Conservation (phyloP, 2,888 invertebrate species). For the Mythimna lalbum region DNA sequence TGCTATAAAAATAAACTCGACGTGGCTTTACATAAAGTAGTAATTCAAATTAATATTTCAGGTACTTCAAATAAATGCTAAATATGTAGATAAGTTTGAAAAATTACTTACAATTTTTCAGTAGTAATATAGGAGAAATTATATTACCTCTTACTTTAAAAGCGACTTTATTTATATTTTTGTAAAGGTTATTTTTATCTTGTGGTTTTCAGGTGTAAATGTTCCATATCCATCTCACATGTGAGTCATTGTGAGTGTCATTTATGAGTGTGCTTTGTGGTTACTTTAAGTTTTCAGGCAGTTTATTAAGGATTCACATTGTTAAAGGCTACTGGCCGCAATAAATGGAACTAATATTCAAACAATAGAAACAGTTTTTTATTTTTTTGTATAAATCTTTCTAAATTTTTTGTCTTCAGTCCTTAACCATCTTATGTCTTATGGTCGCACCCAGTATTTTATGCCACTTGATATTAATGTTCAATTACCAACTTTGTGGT, state of each 20-base stretch:
- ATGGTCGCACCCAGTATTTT: background rate
- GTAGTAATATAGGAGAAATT: conserved; percentile 6
- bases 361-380: background rate
- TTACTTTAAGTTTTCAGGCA: conserved; percentile 29
- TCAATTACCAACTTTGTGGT: too few relatives aligned
- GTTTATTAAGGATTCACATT: conserved; percentile 24
- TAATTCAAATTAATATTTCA: conserved; percentile 47
- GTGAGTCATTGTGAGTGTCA: conserved; percentile 4
- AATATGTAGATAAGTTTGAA: conserved; percentile 44
- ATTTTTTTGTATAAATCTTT: background rate
- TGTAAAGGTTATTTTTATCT: conserved; percentile 19
- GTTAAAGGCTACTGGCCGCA: background rate
- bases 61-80: conserved; percentile 35
- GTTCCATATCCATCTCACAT: background rate
- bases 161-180: background rate
- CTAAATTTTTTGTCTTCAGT: background rate
- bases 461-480: background rate
- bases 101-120: conserved; percentile 42
- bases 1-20: conserved; percentile 34
- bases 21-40: conserved; percentile 19
- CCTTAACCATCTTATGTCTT: background rate
- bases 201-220: conserved; percentile 14
- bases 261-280: conserved; percentile 30
- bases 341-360: background rate
- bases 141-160: background rate